Evolutionary conservation across 2,888 invertebrate species (phyloP).

Genomic region (Pollenia labialis): DNA sequence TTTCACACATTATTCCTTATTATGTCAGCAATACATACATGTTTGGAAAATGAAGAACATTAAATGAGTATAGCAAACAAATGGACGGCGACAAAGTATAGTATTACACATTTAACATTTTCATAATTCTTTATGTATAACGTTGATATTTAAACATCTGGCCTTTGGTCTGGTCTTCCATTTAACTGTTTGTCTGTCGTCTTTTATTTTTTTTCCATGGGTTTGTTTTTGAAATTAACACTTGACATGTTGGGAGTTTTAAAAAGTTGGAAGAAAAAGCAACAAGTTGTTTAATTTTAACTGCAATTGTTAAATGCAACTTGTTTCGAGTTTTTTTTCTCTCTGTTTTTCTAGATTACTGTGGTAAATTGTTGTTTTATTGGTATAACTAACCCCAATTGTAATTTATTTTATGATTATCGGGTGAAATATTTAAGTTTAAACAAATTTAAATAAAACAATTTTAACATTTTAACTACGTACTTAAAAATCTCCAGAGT

Average conservation of each 20-base stretch:
- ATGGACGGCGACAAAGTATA: constrained; percentile 22
- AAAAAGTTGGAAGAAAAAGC: constrained; percentile 31
- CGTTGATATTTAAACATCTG: constrained; percentile 59
- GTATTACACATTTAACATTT: constrained; percentile 50
- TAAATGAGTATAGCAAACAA: constrained; percentile 22
- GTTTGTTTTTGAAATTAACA: constrained; percentile 46
- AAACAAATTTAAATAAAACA: constrained; percentile 18
- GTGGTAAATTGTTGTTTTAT: constrained; percentile 25
- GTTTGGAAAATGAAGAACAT: not conserved
- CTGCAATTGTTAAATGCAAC: constrained; percentile 40
- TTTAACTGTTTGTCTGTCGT: not conserved
- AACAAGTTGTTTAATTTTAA: constrained; percentile 60
- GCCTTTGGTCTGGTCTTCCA: constrained; percentile 56
- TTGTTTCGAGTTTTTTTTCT: not conserved
- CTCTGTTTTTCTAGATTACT: not conserved
- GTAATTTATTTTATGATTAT: constrained; percentile 32
- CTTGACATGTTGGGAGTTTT: constrained; percentile 47
- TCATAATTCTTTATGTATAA: constrained; percentile 34
- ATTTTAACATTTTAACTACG: not conserved
- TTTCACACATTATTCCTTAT: constrained; percentile 73
- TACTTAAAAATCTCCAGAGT: constrained; percentile 22
- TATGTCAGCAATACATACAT: constrained; percentile 65
- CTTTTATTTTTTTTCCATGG: not conserved
- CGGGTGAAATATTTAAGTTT: not conserved
- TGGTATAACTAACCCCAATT: constrained; percentile 40